Conservation (phyloP, 2,113 vertebrate species). For the Gadus chalcogrammus region DNA sequence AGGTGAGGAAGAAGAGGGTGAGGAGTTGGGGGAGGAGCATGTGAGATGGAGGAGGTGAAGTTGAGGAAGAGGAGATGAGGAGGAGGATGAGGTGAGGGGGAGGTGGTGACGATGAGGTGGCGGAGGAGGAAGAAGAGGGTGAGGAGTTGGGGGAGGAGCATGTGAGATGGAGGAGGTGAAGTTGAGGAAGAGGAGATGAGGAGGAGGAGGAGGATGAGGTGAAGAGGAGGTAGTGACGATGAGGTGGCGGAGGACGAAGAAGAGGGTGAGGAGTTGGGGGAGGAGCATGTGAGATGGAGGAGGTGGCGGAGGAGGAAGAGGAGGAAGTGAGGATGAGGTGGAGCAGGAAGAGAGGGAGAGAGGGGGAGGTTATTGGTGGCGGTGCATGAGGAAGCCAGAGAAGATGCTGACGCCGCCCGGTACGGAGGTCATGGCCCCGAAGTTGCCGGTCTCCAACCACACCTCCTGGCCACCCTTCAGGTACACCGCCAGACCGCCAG, state of each 20-base stretch:
- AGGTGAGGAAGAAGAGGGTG: too few species aligned
- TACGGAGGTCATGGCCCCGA: conserved; percentile 44
- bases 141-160: background rate
- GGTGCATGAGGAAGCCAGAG: conserved; percentile 53
- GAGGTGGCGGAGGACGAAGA: too few species aligned
- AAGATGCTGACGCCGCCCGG: conserved; percentile 41
- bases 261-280: background rate
- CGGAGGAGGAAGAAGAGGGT: too few species aligned
- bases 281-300: background rate
- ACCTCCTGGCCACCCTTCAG: conserved; percentile 42
- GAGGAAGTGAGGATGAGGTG: conserved; percentile 14
- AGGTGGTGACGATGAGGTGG: too few species aligned
- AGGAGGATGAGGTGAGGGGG: background rate
- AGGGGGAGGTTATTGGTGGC: conserved; percentile 27
- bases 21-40: background rate
- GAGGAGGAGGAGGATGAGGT: background rate
- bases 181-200: conserved; percentile 17
- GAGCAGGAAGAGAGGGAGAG: background rate
- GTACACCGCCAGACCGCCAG: conserved; percentile 46
- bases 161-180: too few species aligned
- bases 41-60: too few species aligned
- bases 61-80: conserved; percentile 18
- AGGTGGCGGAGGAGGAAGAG: conserved; percentile 4
- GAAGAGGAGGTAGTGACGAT: too few species aligned
- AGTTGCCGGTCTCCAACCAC: conserved; percentile 55